phyloP scores from a whole-genome alignment of 2,888 invertebrate genomes.

The Heteromurus nitidus region DNA sequence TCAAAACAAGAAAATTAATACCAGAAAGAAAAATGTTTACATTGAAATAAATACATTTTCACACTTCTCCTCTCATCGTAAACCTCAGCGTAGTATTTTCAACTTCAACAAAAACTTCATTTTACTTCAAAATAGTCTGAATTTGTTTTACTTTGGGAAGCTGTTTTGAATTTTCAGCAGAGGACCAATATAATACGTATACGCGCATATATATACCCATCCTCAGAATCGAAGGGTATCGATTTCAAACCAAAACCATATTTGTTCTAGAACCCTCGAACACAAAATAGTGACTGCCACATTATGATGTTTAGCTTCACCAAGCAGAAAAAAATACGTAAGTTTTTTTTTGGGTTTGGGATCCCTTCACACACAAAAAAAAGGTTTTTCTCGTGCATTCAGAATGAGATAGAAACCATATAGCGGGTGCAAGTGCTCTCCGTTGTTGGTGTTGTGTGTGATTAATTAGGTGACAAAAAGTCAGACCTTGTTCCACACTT shows the following conservation, averaged over 20 bases:
- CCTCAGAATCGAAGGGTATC: slow-evolving; percentile 38
- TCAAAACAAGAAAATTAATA: slow-evolving; percentile 22
- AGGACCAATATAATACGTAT: too few relatives aligned
- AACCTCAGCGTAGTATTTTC: slow-evolving; percentile 9
- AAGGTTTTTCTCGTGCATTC: too few relatives aligned
- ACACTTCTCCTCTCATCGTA: not conserved
- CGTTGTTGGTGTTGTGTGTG: slow-evolving; percentile 50
- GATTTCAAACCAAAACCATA: slow-evolving; percentile 63
- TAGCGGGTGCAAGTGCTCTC: too few relatives aligned
- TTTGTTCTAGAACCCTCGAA: slow-evolving; percentile 43
- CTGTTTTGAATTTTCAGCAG: slow-evolving; percentile 41
- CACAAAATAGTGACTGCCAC: not conserved
- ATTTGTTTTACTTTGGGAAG: slow-evolving; percentile 26
- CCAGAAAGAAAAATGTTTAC: slow-evolving; percentile 44
- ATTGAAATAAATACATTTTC: slow-evolving; percentile 12
- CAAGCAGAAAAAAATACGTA: not conserved
- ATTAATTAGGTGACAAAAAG: slow-evolving; percentile 67
- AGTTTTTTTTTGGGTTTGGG: not conserved
- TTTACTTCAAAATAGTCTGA: too few relatives aligned
- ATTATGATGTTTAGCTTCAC: not conserved
- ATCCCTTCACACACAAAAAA: slow-evolving; percentile 20
- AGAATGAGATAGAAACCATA: too few relatives aligned
- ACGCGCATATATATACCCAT: slow-evolving; percentile 24
- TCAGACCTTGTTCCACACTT: slow-evolving; percentile 63
- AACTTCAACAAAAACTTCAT: too few relatives aligned